These are phyloP conservation scores for Exaiptasia diaphana DNA, from an alignment of 64 coral and sea anemone species.

Conservation along the genomic window DNA sequence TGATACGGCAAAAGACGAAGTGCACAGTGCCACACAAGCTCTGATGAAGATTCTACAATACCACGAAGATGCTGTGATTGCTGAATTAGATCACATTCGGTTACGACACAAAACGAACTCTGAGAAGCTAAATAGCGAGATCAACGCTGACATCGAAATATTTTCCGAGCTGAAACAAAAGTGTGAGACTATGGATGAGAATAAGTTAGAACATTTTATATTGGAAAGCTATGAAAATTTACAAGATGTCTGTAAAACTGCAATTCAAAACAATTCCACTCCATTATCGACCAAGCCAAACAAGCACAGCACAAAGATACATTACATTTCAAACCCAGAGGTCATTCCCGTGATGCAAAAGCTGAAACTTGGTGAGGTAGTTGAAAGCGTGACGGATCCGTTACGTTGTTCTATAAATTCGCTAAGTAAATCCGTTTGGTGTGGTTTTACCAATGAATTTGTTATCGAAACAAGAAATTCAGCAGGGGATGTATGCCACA, in stretches of 20 bases:
- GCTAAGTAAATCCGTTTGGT: background rate
- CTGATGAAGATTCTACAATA: background rate
- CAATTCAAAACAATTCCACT: too few species aligned
- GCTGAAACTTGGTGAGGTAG: background rate
- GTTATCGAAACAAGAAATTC: background rate
- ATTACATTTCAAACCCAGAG: too few species aligned
- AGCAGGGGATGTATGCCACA: background rate
- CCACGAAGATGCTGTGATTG: background rate
- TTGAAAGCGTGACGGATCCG: background rate
- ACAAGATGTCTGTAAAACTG: background rate
- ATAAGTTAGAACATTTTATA: background rate
- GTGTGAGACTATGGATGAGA: background rate
- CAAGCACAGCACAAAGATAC: too few species aligned
- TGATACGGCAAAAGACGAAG: background rate
- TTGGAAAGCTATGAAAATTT: background rate
- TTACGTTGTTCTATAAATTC: background rate
- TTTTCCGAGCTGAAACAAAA: background rate
- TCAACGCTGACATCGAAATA: background rate
- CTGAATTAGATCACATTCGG: background rate
- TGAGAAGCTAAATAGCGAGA: background rate
- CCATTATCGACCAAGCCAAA: too few species aligned
- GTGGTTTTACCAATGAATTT: conserved; percentile 3
- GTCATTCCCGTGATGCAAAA: too few species aligned
- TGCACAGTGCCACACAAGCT: background rate
- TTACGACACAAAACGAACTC: background rate